Base-by-base conservation (phyloP, 2,797 vertebrate species). In the Lerista edwardsae region DNA sequence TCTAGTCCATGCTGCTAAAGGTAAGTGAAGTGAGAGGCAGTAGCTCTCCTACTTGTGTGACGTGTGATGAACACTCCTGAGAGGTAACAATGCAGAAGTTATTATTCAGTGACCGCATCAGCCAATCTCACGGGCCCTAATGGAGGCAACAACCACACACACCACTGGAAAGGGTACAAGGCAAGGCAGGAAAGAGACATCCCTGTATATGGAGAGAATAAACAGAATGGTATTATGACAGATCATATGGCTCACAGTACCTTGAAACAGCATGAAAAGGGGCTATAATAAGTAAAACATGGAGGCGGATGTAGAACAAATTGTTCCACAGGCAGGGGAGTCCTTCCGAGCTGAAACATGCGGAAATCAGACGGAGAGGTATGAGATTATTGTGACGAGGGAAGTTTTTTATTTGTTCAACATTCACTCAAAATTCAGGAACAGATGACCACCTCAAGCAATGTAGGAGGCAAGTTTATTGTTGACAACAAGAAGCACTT, bases 71-170 rank as follows among this genome's bases (percentile, higher is more conserved):
- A 76, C 79, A 81, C 79, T 47, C 71, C 62, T 75, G 44, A 85
- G 62, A 86, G 73, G 73, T 76, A 86, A 86, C 79, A 86, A 86
- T 86, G 84, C 73, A 77, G 55, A 77, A 55, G 64, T 44, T 72
- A 86, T 77, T 76, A 71, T 82, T 64, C 73, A 82, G 12, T 81
- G 39, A 72, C 55, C 47, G 57, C 73, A 31, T 51, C 74, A 82
- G 79, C 34, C 67, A 72, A 41, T 10, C 73, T 51, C 65, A 75
- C n/a, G 51, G 67, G 34, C 41, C 64, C 61, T 76, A 29, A 71
- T 71, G 64, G 21, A 51, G 69, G n/a, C 73, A 62, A 76, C 34
- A 68, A 55, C 39, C 14, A 67, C 41, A 84, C 75, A 71, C n/a
- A 8, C 61, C 74, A 34, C 64, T 39, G 31, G 31, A 44, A 47